These are phyloP conservation scores for Plutomurus gul DNA, from an alignment of 1,140 invertebrate genomes.

Conservation along the genomic window DNA sequence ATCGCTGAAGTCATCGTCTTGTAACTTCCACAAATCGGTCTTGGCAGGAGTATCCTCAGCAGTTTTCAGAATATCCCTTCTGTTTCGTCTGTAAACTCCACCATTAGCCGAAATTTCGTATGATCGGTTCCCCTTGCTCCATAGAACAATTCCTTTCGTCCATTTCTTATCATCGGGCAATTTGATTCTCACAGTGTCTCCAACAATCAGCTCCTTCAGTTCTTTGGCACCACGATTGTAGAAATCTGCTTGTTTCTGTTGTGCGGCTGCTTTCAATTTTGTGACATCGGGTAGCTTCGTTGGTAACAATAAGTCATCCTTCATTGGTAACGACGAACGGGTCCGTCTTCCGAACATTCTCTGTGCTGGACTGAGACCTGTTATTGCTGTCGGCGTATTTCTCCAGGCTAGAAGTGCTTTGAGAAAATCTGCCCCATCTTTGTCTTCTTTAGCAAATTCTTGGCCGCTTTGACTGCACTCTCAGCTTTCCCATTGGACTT, in stretches of 20 bases:
- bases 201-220: not conserved
- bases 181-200: not conserved
- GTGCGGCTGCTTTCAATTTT: not conserved
- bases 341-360: constrained; percentile 7
- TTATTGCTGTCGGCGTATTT: not conserved
- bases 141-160: not conserved
- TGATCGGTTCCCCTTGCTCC: not conserved
- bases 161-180: no score
- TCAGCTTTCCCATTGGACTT: constrained; percentile 58
- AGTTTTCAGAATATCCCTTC: not conserved
- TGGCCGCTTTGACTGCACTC: constrained; percentile 56
- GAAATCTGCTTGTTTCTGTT: not conserved
- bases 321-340: not conserved
- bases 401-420: not conserved
- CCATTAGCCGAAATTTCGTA: not conserved
- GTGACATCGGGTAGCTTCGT: not conserved
- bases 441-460: constrained; percentile 56
- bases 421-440: not conserved
- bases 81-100: not conserved
- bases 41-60: not conserved
- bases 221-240: not conserved
- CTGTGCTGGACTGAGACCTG: constrained; percentile 10
- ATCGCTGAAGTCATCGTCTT: not conserved
- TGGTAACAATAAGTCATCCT: not conserved
- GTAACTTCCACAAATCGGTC: not conserved